Evolutionary conservation across 2,113 vertebrate genomes (phyloP), one percentile per base, ranked within the genome.

Genomic region (Oncorhynchus gorbuscha): DNA sequence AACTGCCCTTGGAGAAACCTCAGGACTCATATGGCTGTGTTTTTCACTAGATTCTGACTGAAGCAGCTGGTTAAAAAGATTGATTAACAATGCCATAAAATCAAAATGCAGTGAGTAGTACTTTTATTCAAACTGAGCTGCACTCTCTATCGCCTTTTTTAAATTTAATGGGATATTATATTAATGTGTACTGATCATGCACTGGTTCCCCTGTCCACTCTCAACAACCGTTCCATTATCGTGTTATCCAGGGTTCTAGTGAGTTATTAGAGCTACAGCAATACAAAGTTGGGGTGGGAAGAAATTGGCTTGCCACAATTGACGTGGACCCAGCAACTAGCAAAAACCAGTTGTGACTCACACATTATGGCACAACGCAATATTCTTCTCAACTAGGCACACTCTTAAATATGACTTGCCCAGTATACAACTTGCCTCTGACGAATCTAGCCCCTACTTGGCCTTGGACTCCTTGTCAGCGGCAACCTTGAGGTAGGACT

Each of bases 401-500:
- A 77, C 76, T 16, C 32, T 45, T 69, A 64, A 64, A 18, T 78
- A 67, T 2, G 32, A 75, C 77, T 4, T 8, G 0, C 71, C 18
- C 12, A 59, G 68, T 45, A 18, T 28, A n/a, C 32, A 71, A 14
- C 35, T 2, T 0, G 26, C 20, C 75, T 22, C 39, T 3, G 20
- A 39, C 26, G 4, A 58, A 20, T 6, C 73, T 18, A 16, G 7
- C 26, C 6, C 68, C 67, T 90, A 92, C 78, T 93, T 87, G 3
- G 73, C 61, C 62, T 92, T 92, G 77, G 69, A 20, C 1, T 55
- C 59, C 59, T 22, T 22, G 13, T n/a, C 59, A 8, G n/a, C 67
- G 14, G 89, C 79, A 64, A 79, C 79, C 30, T 77, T 93, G 73
- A 97, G 20, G 89, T 97, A 97, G 74, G 87, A 67, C 81, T 93